These are phyloP conservation scores for Ammospiza nelsoni DNA, from an alignment of 2,113 vertebrate species.

Conservation along the genomic window DNA sequence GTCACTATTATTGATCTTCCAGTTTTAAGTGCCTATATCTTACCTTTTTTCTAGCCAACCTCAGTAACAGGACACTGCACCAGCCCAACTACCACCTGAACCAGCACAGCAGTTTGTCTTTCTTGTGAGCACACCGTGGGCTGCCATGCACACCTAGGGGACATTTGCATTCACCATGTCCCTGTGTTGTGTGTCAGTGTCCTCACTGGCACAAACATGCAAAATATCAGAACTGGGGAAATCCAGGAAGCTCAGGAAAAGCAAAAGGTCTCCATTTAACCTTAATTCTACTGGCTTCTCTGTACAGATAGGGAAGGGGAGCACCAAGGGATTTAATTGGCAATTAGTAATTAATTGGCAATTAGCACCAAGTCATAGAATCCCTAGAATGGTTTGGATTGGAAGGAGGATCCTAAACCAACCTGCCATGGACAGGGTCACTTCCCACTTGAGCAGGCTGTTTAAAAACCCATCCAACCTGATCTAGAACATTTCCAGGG, in stretches of 20 bases:
- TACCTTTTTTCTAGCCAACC: not conserved
- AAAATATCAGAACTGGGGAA: not conserved
- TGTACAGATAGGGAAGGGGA: not conserved
- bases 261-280: not conserved
- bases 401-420: not conserved
- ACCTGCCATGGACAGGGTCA: not conserved
- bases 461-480: not conserved
- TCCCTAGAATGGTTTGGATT: not conserved
- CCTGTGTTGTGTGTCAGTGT: not conserved
- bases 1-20: not conserved
- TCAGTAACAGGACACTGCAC: not conserved
- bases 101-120: not conserved
- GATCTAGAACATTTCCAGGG: not conserved
- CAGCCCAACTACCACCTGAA: not conserved
- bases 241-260: not conserved
- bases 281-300: not conserved
- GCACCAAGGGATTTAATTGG: not conserved
- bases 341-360: not conserved
- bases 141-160: not conserved
- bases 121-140: not conserved
- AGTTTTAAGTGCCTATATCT: not conserved
- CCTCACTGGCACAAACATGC: not conserved
- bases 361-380: not conserved
- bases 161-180: fast-evolving
- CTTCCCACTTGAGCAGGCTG: not conserved